These are phyloP conservation scores for Cerceris rybyensis DNA, from an alignment of 2,888 invertebrate species.

Conservation along the genomic window DNA sequence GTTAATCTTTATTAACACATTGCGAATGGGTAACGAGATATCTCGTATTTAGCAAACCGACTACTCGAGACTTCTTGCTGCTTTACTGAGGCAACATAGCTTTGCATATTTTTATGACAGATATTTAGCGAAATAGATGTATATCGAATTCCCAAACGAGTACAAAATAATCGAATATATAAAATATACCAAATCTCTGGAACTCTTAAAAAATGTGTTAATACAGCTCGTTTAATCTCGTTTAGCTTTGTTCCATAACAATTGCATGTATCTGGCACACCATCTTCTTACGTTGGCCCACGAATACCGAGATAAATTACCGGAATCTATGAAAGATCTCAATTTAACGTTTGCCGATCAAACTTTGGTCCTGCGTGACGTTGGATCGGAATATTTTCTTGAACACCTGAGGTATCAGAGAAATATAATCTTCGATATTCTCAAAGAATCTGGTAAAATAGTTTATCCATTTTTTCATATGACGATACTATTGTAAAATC, in stretches of 20 bases:
- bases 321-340: constrained; percentile 83
- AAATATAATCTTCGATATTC: constrained; percentile 89
- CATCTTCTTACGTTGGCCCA: constrained; percentile 87
- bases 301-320: constrained; percentile 86
- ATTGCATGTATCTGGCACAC: constrained; percentile 94
- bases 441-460: constrained; percentile 87
- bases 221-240: constrained; percentile 50
- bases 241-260: constrained; percentile 93
- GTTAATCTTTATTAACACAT: too few species aligned
- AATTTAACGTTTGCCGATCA: constrained; percentile 87
- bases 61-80: too few species aligned
- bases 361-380: constrained; percentile 86
- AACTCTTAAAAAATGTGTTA: too few species aligned
- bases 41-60: too few species aligned
- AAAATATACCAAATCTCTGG: too few species aligned
- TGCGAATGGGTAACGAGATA: too few species aligned
- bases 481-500: not conserved
- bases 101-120: too few species aligned
- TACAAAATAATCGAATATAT: too few species aligned
- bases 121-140: too few species aligned
- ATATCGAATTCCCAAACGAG: too few species aligned
- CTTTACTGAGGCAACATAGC: too few species aligned
- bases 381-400: constrained; percentile 88
- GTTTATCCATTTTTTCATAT: not conserved
- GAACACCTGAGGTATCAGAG: constrained; percentile 90